A percentile compares a stretch with the other conserved stretches of the same genome.
These are phyloP conservation scores for Lymantria dispar DNA, from an alignment of 2,888 invertebrate species.

Conservation along the genomic window DNA sequence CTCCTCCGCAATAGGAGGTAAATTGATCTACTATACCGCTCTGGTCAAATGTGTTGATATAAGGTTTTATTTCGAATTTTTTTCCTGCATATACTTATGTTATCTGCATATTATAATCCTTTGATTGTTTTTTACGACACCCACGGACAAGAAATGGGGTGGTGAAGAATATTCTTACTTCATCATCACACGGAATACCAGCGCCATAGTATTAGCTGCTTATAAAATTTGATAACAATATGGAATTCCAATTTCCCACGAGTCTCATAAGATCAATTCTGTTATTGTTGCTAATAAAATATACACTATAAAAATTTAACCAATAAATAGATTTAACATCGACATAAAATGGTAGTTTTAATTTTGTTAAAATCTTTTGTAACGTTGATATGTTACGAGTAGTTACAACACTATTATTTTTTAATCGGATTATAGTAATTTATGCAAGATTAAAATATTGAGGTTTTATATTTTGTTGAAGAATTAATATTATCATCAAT, in stretches of 20 bases:
- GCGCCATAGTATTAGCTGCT: neutral
- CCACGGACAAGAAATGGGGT: too few species aligned
- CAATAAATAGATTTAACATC: conserved; percentile 19
- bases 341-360: conserved; percentile 14
- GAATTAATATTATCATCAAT: conserved; percentile 24
- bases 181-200: too few species aligned
- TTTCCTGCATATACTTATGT: too few species aligned
- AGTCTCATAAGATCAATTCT: conserved; percentile 18
- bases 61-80: too few species aligned
- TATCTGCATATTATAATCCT: too few species aligned
- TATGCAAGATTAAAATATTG: conserved; percentile 27
- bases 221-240: conserved; percentile 3
- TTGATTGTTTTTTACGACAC: too few species aligned
- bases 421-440: conserved; percentile 26
- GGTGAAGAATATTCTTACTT: too few species aligned
- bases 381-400: conserved; percentile 1
- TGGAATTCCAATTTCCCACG: conserved; percentile 29
- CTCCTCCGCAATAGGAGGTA: too few species aligned
- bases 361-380: conserved; percentile 7
- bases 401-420: conserved; percentile 3
- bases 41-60: too few species aligned
- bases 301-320: conserved; percentile 16
- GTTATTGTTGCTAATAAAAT: conserved; percentile 17
- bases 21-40: too few species aligned
- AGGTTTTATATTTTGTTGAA: conserved; percentile 15